Conservation (phyloP, 2,888 invertebrate species). For the Tachina grossa region DNA sequence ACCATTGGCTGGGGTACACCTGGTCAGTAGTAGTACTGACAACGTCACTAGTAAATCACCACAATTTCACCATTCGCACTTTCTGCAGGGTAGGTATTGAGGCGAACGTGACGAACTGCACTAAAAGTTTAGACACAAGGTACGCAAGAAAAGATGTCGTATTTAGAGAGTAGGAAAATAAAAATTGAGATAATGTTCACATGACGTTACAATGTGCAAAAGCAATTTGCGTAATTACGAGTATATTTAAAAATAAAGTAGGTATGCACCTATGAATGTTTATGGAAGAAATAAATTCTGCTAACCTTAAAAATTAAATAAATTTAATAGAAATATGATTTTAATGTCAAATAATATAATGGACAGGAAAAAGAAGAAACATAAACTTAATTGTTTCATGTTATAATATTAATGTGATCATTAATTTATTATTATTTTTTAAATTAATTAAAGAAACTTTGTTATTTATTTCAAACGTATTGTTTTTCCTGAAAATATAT, state of each 20-base stretch:
- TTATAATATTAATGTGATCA: background rate
- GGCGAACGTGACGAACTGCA: conserved; percentile 65
- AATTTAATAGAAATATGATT: background rate
- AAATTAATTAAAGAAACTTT: too few relatives aligned
- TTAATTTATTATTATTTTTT: too few relatives aligned
- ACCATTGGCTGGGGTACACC: too few relatives aligned
- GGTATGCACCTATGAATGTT: background rate
- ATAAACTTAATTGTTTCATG: too few relatives aligned
- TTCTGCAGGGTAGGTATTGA: conserved; percentile 14
- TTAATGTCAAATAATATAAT: background rate
- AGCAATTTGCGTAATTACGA: conserved; percentile 48
- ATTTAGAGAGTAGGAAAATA: background rate
- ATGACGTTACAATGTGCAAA: conserved; percentile 39
- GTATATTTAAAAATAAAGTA: conserved; percentile 2
- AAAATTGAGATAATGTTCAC: conserved; percentile 59
- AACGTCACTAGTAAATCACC: too few relatives aligned
- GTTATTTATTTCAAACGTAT: too few relatives aligned
- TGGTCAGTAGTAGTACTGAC: too few relatives aligned
- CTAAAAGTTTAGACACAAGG: conserved; percentile 35
- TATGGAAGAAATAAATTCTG: conserved; percentile 10
- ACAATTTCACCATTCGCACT: too few relatives aligned
- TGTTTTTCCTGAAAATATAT: background rate
- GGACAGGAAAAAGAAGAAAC: background rate
- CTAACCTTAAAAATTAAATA: background rate
- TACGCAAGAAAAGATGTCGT: conserved; percentile 28